These are phyloP conservation scores for Brachionus manjavacas DNA, from an alignment of 1,140 invertebrate genomes.

Conservation along the genomic window DNA sequence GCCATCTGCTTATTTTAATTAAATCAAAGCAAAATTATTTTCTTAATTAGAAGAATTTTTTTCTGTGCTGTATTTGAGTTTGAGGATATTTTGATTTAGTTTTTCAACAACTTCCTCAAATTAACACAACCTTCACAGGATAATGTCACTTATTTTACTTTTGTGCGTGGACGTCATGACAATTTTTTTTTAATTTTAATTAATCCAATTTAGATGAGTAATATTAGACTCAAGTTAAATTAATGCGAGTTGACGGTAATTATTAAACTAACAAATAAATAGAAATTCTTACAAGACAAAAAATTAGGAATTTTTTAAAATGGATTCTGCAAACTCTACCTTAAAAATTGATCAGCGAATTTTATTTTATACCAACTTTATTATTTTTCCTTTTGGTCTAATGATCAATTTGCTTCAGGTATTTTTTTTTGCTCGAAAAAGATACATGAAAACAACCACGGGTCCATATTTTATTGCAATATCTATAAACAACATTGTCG, in stretches of 20 bases:
- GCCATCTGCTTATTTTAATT: no score
- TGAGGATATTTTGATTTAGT: no score
- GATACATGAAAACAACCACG: neutral
- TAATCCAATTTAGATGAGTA: neutral
- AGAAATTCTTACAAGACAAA: neutral
- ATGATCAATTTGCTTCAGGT: neutral
- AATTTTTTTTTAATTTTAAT: neutral
- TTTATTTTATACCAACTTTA: neutral
- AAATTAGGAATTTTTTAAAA: neutral
- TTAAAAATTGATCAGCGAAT: neutral
- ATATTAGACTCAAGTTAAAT: neutral
- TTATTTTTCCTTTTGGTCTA: neutral
- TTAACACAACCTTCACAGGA: neutral
- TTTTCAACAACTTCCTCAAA: neutral
- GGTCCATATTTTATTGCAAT: neutral
- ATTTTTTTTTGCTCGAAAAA: constrained; percentile 2
- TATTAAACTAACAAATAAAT: neutral
- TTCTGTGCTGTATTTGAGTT: no score
- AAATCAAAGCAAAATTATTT: no score
- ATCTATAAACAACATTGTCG: neutral
- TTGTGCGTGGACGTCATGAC: neutral
- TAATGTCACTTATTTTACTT: neutral
- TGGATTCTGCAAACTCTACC: neutral
- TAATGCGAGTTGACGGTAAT: neutral
- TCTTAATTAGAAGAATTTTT: no score